phyloP scores from a whole-genome alignment of 2,797 vertebrate species.

The Acipenser oxyrinchus region DNA sequence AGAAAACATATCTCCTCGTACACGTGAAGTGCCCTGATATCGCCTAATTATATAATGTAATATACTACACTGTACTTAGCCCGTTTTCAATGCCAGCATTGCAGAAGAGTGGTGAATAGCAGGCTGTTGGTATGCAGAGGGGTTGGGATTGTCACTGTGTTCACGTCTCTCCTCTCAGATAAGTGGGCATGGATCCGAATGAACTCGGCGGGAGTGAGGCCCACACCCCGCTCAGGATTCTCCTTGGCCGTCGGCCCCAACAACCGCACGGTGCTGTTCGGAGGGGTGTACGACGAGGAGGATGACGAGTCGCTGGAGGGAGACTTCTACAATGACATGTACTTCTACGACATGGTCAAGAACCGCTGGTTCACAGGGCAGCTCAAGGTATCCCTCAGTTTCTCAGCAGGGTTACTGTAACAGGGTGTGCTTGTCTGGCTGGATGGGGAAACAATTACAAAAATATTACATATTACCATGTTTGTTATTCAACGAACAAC shows the following conservation, averaged over 20 bases:
- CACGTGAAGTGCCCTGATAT: no score
- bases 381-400: conserved; percentile 62
- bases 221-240: conserved; percentile 78
- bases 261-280: conserved; percentile 75
- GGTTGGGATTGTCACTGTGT: neutral
- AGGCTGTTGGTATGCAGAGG: no score
- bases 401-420: neutral
- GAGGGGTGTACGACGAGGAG: conserved; percentile 87
- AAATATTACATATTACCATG: no score
- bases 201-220: conserved; percentile 75
- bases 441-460: no score
- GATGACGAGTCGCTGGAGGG: conserved; percentile 87
- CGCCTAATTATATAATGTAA: no score
- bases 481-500: no score
- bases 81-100: no score
- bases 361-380: conserved; percentile 80
- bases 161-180: conserved; percentile 48
- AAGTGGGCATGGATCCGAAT: conserved; percentile 80
- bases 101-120: no score
- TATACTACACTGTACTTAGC: no score
- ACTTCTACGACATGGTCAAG: conserved; percentile 72
- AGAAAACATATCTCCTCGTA: no score
- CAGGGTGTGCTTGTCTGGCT: no score
- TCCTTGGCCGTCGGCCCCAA: conserved; percentile 60
- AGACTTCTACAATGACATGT: conserved; percentile 83